Base-by-base conservation (phyloP, 2,888 invertebrate genomes). In the Dendrolimus pini region DNA sequence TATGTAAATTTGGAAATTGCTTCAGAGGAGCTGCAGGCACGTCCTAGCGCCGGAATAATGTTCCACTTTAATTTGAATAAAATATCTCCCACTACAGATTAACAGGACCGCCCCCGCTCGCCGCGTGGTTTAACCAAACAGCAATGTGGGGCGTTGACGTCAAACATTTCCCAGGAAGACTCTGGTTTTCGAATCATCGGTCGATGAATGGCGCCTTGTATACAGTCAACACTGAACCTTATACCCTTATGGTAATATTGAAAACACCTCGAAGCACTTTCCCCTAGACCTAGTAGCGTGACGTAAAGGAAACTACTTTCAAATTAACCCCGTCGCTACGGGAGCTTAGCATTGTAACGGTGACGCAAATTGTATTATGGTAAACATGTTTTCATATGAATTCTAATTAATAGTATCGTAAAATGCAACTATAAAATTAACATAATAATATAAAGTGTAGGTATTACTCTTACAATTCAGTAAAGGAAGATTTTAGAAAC, bases 161-260 rank as follows among this genome's bases (percentile, higher is more conserved):
- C 83, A 86, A 84, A 87, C 74, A 86, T 86, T 82, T 82, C 80
- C 73, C 80, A 83, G 75, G 68, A 75, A 78, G 62, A 74, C 76
- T 83, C 78, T 84, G 78, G 85, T 85, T 86, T 84, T 86, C 77
- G n/a, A n/a, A n/a, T n/a, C n/a, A n/a, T n/a, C n/a, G 87, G 87
- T 83, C 85, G 80, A 65, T 62, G 66, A 67, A 66, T 54, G 13
- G 54, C 9, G 30, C 30, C 30, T 30, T 30, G 6, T 30, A 30
- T 30, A 6, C 30, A 30, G 2, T 6, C 30, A 30, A 30, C 3
- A 30, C 30, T 6, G 30, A 30, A 30, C 30, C 30, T 30, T 30
- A 30, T 30, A 6, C 0, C 3, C 30, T 30, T 30, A 6, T 30
- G 6, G 12, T 47, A 47, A 47, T 7, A 47, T 12, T 47, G 2